Base-by-base conservation (phyloP, 1,140 invertebrate species). In the Drosophila setifemur region DNA sequence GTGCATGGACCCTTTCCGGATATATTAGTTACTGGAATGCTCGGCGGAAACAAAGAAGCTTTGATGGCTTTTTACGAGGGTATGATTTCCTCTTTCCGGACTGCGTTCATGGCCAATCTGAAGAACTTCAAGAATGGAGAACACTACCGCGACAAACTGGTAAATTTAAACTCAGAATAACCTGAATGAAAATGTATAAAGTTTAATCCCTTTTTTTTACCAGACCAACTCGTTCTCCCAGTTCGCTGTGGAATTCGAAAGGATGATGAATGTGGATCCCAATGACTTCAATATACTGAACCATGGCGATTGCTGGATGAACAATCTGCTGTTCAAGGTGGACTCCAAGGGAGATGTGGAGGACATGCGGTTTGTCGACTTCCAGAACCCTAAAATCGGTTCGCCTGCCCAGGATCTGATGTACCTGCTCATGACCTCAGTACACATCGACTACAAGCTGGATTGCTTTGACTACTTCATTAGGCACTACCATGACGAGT, bases 291-390 rank as follows among this genome's bases (percentile, higher is more conserved):
- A 92, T 68, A 93, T 93, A 0, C 82, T 95, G 2, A 93, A 92
- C 68, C 94, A 95, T 53, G 94, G 94, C 2, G 94, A 95, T 75
- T 91, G 91, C n/a, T 95, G 94, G 93, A 87, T 92, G 0, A 94
- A 94, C 61, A 95, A 95, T 71, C 91, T 94, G 76, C 78, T 95
- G 25, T 94, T 94, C 40, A 88, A 90, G 33, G 73, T 90, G 21
- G 74, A 73, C 40, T 33, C 70, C 0, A 64, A 74, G 5, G 90
- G 87, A 1, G 90, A 92, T 57, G 8, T 86, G 1, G 21, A 66
- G 1, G 88, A 89, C 7, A 78, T 79, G 52, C 35, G 67, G 12
- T 89, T 83, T 35, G 76, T 89, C 11, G 88, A 89, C 28, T 86
- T 86, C 44, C 88, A 89, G 40, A 83, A 70, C 54, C 73, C 79